A percentile compares a stretch with the other conserved stretches of the same genome.
These are phyloP conservation scores for Podilymbus podiceps DNA, from an alignment of 2,113 vertebrate genomes.

Conservation along the genomic window DNA sequence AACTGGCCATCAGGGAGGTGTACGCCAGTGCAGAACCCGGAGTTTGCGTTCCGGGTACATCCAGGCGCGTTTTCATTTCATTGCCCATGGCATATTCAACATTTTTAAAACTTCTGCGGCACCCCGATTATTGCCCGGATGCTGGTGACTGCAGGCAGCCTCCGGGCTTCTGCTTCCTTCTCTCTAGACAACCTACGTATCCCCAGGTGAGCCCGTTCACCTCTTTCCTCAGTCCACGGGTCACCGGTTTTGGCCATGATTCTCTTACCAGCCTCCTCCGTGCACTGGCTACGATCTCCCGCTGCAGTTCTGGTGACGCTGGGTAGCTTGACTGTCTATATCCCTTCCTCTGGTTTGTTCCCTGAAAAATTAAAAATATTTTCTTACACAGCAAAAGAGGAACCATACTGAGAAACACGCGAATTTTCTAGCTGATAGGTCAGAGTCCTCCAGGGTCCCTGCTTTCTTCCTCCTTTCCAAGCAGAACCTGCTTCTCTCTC, in stretches of 20 bases:
- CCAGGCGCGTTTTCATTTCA: not conserved
- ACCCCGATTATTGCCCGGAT: not conserved
- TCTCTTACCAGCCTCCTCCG: not conserved
- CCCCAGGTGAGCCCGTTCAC: not conserved
- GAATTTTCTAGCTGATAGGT: not conserved
- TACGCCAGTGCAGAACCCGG: not conserved
- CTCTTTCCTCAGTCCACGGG: not conserved
- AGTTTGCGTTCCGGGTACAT: not conserved
- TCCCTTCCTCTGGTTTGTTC: not conserved
- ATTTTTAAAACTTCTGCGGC: not conserved
- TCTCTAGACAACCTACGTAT: not conserved
- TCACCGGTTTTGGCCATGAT: not conserved
- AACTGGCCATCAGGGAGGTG: not conserved
- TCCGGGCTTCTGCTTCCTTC: not conserved
- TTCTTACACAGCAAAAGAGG: not conserved
- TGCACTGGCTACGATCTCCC: not conserved
- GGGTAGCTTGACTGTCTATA: not conserved
- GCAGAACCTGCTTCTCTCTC: not conserved
- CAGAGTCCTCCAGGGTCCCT: not conserved
- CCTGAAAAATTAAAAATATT: not conserved
- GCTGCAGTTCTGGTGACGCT: not conserved
- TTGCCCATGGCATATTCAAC: accelerated
- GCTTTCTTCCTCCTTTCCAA: not conserved
- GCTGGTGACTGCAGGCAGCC: not conserved
- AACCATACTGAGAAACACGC: accelerated